Percentiles rank a stretch among this genome's conserved stretches.
Conservation (phyloP, 2,888 invertebrate genomes). For the Calephelis perditalis region DNA sequence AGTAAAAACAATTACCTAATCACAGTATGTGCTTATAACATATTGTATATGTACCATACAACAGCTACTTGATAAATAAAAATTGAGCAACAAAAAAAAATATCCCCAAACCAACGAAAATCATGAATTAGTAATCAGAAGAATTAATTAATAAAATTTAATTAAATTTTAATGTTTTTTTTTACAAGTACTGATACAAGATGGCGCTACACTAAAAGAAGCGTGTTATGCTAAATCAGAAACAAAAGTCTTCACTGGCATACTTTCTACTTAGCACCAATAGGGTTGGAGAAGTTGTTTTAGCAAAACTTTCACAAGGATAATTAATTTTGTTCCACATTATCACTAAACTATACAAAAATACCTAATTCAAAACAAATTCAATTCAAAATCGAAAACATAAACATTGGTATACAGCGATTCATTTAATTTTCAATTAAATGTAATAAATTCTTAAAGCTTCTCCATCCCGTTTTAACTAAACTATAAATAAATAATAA, state of each 20-base stretch:
- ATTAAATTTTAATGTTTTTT: slow-evolving; percentile 7
- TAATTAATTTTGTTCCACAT: slow-evolving; percentile 4
- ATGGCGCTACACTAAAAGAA: slow-evolving; percentile 4
- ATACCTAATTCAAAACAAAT: slow-evolving; percentile 7
- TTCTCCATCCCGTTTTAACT: slow-evolving; percentile 29
- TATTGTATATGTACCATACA: too few species aligned
- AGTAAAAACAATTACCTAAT: too few species aligned
- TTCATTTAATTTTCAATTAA: slow-evolving; percentile 5
- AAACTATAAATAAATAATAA: slow-evolving; percentile 31
- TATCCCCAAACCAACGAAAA: too few species aligned
- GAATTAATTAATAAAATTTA: not conserved
- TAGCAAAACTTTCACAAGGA: slow-evolving; percentile 3
- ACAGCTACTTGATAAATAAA: too few species aligned
- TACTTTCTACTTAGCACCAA: slow-evolving; percentile 38
- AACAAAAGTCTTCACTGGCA: slow-evolving; percentile 35
- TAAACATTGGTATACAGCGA: slow-evolving; percentile 6
- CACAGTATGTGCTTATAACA: too few species aligned
- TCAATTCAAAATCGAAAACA: not conserved
- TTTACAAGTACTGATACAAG: not conserved
- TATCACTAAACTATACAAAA: not conserved
- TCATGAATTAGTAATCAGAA: not conserved
- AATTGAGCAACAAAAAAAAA: too few species aligned
- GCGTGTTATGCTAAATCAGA: slow-evolving; percentile 26
- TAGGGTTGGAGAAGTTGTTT: slow-evolving; percentile 33
- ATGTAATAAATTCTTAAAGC: slow-evolving; percentile 12